phyloP scores from a whole-genome alignment of 1,140 invertebrate species.

The Anoplophora glabripennis region DNA sequence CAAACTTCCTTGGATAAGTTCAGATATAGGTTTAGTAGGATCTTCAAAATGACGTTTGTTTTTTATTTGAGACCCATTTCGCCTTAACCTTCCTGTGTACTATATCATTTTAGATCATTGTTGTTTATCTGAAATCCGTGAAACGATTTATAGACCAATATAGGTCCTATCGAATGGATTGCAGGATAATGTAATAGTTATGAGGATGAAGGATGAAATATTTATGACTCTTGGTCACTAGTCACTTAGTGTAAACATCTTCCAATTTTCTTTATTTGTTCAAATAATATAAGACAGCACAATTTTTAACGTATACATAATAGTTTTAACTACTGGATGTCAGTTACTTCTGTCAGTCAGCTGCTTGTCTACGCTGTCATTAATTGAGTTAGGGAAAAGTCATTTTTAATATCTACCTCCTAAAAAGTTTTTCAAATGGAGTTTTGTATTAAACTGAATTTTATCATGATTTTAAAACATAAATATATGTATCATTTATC shows the following conservation, averaged over 20 bases:
- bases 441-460: too few relatives aligned
- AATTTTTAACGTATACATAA: too few relatives aligned
- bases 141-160: conserved; percentile 4
- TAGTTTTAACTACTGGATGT: too few relatives aligned
- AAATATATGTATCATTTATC: too few relatives aligned
- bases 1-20: background rate
- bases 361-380: too few relatives aligned
- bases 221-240: conserved; percentile 6
- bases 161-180: background rate
- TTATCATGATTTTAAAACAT: too few relatives aligned
- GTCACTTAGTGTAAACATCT: background rate
- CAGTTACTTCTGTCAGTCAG: too few relatives aligned
- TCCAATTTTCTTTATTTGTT: background rate
- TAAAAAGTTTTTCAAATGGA: too few relatives aligned
- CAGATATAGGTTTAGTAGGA: background rate
- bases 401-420: too few relatives aligned
- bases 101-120: background rate
- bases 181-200: conserved; percentile 2
- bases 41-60: background rate
- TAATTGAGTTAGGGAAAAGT: too few relatives aligned
- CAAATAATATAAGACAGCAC: background rate
- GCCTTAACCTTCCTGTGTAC: background rate
- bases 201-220: conserved; percentile 1
- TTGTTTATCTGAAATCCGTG: conserved; percentile 1
- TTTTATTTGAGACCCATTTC: background rate